Conservation (phyloP, 2,797 vertebrate species). For the Rhinella marina region DNA sequence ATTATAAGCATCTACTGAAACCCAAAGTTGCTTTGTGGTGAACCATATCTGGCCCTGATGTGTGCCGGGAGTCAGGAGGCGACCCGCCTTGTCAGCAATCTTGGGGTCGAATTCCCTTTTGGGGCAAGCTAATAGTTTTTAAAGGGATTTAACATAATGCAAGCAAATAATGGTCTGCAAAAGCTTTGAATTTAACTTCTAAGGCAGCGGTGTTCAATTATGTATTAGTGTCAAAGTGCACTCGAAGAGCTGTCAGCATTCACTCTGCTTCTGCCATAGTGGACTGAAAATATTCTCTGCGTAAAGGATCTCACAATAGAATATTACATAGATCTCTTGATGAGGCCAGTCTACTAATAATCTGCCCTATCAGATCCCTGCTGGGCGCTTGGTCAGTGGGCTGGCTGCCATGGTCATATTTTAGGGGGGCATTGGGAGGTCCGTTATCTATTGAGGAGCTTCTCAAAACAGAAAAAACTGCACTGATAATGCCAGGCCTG, state of each 20-base stretch:
- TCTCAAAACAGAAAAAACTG: too few relatives aligned
- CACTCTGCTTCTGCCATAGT: background rate
- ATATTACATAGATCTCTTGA: too few relatives aligned
- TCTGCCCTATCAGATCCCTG: too few relatives aligned
- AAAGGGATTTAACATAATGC: constrained; percentile 32
- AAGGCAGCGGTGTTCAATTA: constrained; percentile 55
- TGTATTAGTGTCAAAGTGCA: constrained; percentile 57
- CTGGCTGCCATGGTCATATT: too few relatives aligned
- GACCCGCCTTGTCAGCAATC: constrained; percentile 38
- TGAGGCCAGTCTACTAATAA: too few relatives aligned
- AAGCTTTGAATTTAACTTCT: constrained; percentile 58
- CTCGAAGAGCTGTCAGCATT: constrained; percentile 17
- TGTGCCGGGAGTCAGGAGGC: constrained; percentile 30
- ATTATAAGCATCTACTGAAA: constrained; percentile 38
- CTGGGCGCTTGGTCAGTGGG: too few relatives aligned
- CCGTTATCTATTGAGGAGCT: too few relatives aligned
- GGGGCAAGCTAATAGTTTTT: constrained; percentile 40
- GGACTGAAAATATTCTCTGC: background rate
- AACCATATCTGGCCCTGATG: constrained; percentile 38
- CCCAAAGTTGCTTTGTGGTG: constrained; percentile 40
- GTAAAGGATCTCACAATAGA: too few relatives aligned
- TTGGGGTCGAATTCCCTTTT: constrained; percentile 49
- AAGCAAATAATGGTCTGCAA: constrained; percentile 43
- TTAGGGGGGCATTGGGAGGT: too few relatives aligned
- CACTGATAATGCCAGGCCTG: too few relatives aligned